Conservation (phyloP, 2,888 invertebrate species). For the Podabrus alpinus region DNA sequence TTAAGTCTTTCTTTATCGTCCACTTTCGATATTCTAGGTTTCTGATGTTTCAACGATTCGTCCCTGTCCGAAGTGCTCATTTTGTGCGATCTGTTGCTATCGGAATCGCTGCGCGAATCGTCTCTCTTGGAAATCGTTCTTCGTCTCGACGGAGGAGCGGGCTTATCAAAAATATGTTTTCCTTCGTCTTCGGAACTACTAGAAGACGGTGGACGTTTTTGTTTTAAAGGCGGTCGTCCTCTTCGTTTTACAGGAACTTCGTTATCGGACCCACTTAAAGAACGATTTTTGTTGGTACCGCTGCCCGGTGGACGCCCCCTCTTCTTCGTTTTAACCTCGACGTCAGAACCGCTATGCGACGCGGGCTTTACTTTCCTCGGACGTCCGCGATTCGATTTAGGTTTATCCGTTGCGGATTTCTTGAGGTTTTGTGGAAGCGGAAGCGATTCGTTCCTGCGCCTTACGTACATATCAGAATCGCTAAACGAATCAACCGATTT, state of each 20-base stretch:
- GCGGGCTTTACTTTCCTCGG: slow-evolving; percentile 54
- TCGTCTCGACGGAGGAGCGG: slow-evolving; percentile 38
- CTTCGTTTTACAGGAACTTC: slow-evolving; percentile 37
- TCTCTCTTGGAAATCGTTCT: slow-evolving; percentile 41
- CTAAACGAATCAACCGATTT: slow-evolving; percentile 49
- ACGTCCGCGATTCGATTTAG: slow-evolving; percentile 53
- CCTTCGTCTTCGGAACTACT: slow-evolving; percentile 54
- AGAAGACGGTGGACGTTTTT: slow-evolving; percentile 44
- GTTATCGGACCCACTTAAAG: slow-evolving; percentile 46
- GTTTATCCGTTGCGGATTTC: slow-evolving; percentile 34
- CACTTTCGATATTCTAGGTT: slow-evolving; percentile 36
- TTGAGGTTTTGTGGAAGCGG: slow-evolving; percentile 15
- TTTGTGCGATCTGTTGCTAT: slow-evolving; percentile 38
- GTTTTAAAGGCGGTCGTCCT: slow-evolving; percentile 38
- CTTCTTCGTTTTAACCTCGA: slow-evolving; percentile 46
- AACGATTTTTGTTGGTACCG: slow-evolving; percentile 36
- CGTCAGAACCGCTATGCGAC: slow-evolving; percentile 51
- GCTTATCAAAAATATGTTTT: slow-evolving; percentile 41
- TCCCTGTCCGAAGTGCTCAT: slow-evolving; percentile 36
- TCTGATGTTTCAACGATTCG: slow-evolving; percentile 37
- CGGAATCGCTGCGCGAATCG: slow-evolving; percentile 38
- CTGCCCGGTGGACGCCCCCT: slow-evolving; percentile 42
- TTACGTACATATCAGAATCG: slow-evolving; percentile 48
- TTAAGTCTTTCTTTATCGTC: slow-evolving; percentile 36
- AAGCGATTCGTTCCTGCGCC: slow-evolving; percentile 16